Conservation (phyloP, 2,797 vertebrate species). For the Coregonus ussuriensis region DNA sequence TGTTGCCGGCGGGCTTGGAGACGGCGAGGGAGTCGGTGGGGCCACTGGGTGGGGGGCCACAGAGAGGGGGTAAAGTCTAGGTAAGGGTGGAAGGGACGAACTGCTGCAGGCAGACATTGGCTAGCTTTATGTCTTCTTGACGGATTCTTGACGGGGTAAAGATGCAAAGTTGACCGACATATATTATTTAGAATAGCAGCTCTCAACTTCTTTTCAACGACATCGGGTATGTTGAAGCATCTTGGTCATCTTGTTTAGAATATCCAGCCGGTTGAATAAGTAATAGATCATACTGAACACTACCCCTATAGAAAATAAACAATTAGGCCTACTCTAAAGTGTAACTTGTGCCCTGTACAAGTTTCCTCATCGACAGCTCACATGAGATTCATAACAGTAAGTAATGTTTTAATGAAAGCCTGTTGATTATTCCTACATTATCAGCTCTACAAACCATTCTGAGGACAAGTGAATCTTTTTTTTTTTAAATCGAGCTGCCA, state of each 20-base stretch:
- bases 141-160: conserved; percentile 9
- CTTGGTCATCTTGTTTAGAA: neutral
- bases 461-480: neutral
- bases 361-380: conserved; percentile 7
- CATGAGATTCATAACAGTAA: neutral
- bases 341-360: neutral
- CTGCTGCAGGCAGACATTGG: conserved; percentile 84
- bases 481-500: too few relatives aligned
- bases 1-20: conserved; percentile 82
- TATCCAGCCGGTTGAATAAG: neutral
- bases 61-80: conserved; percentile 71
- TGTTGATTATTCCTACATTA: conserved; percentile 15
- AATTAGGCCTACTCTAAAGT: neutral
- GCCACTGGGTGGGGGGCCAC: conserved; percentile 66
- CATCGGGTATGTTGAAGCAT: conserved; percentile 6
- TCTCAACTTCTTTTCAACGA: conserved; percentile 1
- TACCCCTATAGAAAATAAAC: neutral
- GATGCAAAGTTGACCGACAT: conserved; percentile 21
- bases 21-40: conserved; percentile 75
- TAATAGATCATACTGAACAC: neutral
- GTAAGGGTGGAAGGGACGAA: conserved; percentile 80
- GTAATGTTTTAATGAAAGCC: neutral
- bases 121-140: conserved; percentile 47
- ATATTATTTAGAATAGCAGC: conserved; percentile 4
- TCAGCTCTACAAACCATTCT: neutral